Evolutionary conservation across 1,140 invertebrate genomes (phyloP).

Genomic region (Yoshiicerus persimilis): DNA sequence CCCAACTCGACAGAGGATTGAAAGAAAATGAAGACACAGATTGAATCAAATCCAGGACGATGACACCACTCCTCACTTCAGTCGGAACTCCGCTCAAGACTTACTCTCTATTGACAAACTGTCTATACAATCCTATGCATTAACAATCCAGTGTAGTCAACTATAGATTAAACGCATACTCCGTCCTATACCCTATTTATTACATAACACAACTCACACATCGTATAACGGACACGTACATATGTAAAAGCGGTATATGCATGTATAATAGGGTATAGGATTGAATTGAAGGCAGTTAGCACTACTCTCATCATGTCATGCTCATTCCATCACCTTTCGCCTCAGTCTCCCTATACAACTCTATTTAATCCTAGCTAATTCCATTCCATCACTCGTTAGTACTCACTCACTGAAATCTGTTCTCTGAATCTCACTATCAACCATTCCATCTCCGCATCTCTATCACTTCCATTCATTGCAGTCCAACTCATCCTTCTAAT

Average conservation of each 20-base stretch:
- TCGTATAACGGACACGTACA: no score
- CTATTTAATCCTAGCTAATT: conserved; percentile 31
- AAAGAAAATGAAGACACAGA: neutral
- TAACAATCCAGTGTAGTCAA: neutral
- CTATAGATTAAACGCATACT: neutral
- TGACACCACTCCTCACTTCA: neutral
- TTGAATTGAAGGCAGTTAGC: neutral
- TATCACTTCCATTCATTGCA: neutral
- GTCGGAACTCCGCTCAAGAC: neutral
- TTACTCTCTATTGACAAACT: neutral
- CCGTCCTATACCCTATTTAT: neutral
- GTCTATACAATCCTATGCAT: neutral
- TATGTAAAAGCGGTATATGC: neutral
- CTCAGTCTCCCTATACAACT: conserved; percentile 23
- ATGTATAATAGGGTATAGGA: neutral
- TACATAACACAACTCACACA: no score
- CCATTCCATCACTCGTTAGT: conserved; percentile 16
- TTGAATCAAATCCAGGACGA: conserved; percentile 12
- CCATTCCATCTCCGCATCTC: conserved; percentile 13
- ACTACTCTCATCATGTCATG: neutral
- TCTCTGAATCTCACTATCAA: neutral
- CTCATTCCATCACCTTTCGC: conserved; percentile 29
- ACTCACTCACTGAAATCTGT: conserved; percentile 1
- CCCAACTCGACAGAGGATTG: neutral
- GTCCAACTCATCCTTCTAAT: neutral